Conservation (phyloP, 1,140 invertebrate species). For the Nasonia giraulti region DNA sequence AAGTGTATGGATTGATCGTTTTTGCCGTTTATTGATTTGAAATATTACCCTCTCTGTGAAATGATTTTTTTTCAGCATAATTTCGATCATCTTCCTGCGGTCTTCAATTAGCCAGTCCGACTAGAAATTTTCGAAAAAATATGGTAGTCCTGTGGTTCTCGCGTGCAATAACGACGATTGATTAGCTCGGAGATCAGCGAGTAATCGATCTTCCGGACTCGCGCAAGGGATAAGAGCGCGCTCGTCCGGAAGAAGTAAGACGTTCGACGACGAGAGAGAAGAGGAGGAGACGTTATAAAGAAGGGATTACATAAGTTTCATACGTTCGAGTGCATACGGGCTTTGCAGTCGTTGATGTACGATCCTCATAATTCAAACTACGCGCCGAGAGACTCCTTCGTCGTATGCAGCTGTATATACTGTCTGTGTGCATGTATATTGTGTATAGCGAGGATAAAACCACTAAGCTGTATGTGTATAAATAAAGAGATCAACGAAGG, state of each 20-base stretch:
- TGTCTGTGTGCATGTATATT: neutral
- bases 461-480: no score
- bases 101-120: no score
- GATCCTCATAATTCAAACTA: neutral
- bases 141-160: no score
- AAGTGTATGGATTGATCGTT: neutral
- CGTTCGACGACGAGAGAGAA: neutral
- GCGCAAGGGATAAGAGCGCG: neutral
- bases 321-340: neutral
- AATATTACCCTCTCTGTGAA: neutral
- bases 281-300: neutral
- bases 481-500: no score
- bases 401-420: neutral
- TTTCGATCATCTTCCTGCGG: no score
- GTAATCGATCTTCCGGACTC: neutral
- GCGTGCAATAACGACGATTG: no score
- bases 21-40: neutral
- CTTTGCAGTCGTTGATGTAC: neutral
- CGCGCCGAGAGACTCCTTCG: neutral
- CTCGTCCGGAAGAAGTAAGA: neutral
- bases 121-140: no score
- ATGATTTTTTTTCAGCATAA: neutral
- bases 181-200: neutral
- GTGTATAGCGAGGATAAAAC: no score
- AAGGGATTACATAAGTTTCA: slow-evolving; percentile 7